These are phyloP conservation scores for Phania funesta DNA, from an alignment of 2,888 invertebrate genomes.

Conservation along the genomic window DNA sequence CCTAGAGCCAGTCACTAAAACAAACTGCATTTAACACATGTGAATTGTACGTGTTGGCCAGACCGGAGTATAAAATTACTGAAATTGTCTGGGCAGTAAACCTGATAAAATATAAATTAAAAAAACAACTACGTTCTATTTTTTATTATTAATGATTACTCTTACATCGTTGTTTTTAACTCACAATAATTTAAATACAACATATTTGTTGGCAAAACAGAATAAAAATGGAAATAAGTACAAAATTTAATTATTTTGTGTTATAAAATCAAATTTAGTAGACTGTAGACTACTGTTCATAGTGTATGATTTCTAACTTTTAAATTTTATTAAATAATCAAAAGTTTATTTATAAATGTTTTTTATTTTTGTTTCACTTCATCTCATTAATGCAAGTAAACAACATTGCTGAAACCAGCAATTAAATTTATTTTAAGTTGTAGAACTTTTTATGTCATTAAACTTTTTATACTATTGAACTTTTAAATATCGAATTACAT, in stretches of 20 bases:
- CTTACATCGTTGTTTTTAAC: constrained; percentile 12
- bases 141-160: constrained; percentile 14
- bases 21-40: constrained; percentile 13
- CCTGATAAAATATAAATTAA: constrained; percentile 33
- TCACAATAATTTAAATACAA: constrained; percentile 4
- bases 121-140: not conserved
- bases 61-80: too few species aligned
- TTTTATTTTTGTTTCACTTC: not conserved
- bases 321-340: constrained; percentile 44
- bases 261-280: not conserved
- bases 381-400: constrained; percentile 16
- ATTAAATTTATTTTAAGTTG: too few species aligned
- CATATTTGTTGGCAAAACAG: not conserved
- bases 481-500: too few species aligned
- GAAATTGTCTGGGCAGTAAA: constrained; percentile 6
- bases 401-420: too few species aligned
- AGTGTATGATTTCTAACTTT: constrained; percentile 23
- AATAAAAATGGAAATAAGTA: not conserved
- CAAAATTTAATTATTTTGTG: constrained; percentile 18
- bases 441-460: too few species aligned
- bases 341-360: not conserved
- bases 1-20: constrained; percentile 23
- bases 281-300: not conserved
- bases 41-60: too few species aligned
- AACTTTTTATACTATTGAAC: too few species aligned